Percentiles rank a stretch among this genome's conserved stretches.
phyloP scores from a whole-genome alignment of 2,113 vertebrate genomes.

The Piaya cayana region DNA sequence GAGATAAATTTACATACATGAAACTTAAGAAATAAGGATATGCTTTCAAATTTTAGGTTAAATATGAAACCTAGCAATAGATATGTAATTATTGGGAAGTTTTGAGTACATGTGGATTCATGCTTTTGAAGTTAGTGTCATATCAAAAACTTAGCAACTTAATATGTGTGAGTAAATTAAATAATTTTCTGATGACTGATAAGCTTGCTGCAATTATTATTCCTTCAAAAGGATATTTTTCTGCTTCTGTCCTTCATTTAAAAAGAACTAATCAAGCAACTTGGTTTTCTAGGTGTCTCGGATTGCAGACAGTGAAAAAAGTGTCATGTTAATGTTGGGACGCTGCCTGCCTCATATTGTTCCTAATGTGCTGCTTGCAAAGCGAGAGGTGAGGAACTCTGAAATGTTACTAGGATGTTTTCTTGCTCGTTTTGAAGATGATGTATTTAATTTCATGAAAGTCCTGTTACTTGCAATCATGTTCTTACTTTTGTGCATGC shows the following conservation, averaged over 20 bases:
- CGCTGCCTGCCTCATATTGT: constrained; percentile 98
- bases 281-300: constrained; percentile 87
- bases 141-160: not conserved
- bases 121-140: not conserved
- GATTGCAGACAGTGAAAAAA: constrained; percentile 95
- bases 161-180: not conserved
- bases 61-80: not conserved
- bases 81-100: not conserved
- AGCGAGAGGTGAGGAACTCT: constrained; percentile 89
- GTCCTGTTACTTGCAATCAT: constrained; percentile 86
- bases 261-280: not conserved
- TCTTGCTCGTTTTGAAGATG: constrained; percentile 58
- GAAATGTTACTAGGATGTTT: not conserved
- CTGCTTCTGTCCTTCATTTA: not conserved
- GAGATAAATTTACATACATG: not conserved
- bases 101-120: not conserved
- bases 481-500: constrained; percentile 95
- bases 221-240: not conserved
- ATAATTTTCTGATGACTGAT: not conserved
- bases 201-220: not conserved
- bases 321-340: constrained; percentile 96
- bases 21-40: not conserved
- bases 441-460: constrained; percentile 68
- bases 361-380: constrained; percentile 96
- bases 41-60: not conserved